Evolutionary conservation across 2,888 invertebrate genomes (phyloP), one percentile per base, ranked within the genome.

Genomic region (Anoplius nigerrimus): DNA sequence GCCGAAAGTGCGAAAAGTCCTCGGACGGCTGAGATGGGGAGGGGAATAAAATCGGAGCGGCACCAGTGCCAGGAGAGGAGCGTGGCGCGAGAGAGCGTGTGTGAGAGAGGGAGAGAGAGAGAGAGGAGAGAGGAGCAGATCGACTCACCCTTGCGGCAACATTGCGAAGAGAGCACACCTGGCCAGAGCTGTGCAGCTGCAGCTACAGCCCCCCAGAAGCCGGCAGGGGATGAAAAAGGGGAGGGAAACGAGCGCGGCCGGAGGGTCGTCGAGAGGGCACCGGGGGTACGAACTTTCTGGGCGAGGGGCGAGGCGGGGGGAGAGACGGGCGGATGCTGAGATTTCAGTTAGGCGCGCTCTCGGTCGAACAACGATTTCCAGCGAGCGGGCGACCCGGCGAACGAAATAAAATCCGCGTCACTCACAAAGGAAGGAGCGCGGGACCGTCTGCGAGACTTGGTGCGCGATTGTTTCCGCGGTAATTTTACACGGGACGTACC

Each of bases 111-210:
- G 51, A 62, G 64, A 34, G 45, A 53, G 27, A 58, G 46, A 43
- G 24, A 53, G 56, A 61, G 57, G 60, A 34, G 68, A 56, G 73
- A 68, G 67, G 66, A 65, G 60, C 64, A 74, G 75, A 64, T 71
- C 70, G 72, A 73, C 75, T 73, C 78, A 82, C 84, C 83, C 82
- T 79, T 78, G 77, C 80, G 83, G 84, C 78, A 82, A 81, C 82
- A 81, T 82, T 79, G 84, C 84, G 78, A n/a, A 79, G 81, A 84
- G 80, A 80, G 82, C 86, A 84, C 87, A 87, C 87, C 87, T 87
- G 87, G 87, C 78, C 83, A 78, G 75, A 80, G 79, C 79, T 74
- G 72, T 80, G 86, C 87, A 87, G 87, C 87, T 87, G 87, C 87
- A 84, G 78, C 72, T 73, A 62, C 75, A 72, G 78, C 75, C 82